Evolutionary conservation across 2,113 vertebrate genomes (phyloP), one percentile per base, ranked within the genome.

Genomic region (Eubucco bourcierii): DNA sequence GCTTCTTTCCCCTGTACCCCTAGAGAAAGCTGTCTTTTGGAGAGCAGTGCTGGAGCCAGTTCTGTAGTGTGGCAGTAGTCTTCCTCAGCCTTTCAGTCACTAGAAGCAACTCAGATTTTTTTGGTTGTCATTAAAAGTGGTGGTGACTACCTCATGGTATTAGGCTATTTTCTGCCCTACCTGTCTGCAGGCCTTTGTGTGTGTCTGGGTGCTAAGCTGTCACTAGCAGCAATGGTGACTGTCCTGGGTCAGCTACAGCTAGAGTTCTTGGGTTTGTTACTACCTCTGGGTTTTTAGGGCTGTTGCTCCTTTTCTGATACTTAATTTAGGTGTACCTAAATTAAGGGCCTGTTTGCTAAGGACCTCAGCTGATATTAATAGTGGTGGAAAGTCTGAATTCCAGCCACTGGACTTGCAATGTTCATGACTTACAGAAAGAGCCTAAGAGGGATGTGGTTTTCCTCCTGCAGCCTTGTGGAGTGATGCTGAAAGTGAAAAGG

Each of bases 91-190:
- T 74, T 17, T 13, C 60, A 21, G 55, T 44, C 27, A 2, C 58
- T 50, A 9, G 39, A 65, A 86, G 44, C 56, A 56, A 8, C 33
- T 66, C 28, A 58, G 0, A 4, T 10, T 44, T 28, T 33, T 28
- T 33, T 17, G 23, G 34, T 44, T 67, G 47, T 34, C 46, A 10
- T 18, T 84, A 4, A 2, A 63, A 81, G 61, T 7, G 15, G 37
- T 52, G 47, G 39, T 73, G 31, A 71, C 28, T 28, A 15, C 66
- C 23, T 78, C 24, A 53, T 31, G 47, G 24, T 4, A 0, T 37
- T 61, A 18, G 0, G 2, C 0, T 27, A 4, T 52, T 34, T 34
- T 52, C 74, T 84, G 18, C 41, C 41, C 29, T 68, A 0, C 18
- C 39, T 39, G 11, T 24, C 39, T 79, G n/a, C 63, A 47, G 58